phyloP scores from a whole-genome alignment of 1,140 invertebrate genomes.

The Xylocopa sonorina region DNA sequence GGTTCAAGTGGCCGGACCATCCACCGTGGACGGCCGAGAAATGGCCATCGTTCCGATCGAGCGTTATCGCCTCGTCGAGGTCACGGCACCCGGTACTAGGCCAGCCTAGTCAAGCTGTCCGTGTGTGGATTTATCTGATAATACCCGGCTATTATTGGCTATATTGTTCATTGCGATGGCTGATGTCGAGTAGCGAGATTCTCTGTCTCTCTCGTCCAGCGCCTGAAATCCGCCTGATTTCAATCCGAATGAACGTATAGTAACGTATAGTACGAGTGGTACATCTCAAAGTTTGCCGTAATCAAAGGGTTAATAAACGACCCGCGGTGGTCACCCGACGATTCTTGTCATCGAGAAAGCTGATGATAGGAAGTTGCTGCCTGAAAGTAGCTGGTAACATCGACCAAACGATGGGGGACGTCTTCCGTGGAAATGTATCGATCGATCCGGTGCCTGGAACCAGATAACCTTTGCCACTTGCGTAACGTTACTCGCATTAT shows the following conservation, averaged over 20 bases:
- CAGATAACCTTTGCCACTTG: conserved; percentile 49
- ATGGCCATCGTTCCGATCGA: conserved; percentile 49
- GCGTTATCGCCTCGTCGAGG: conserved; percentile 50
- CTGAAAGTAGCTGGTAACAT: neutral
- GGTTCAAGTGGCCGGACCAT: conserved; percentile 44
- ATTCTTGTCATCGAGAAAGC: too few relatives aligned
- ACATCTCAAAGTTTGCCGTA: too few relatives aligned
- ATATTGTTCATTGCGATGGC: conserved; percentile 8
- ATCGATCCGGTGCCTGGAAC: conserved; percentile 40
- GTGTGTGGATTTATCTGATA: conserved; percentile 39
- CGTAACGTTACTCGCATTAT: conserved; percentile 13
- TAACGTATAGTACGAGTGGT: too few relatives aligned
- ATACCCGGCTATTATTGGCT: conserved; percentile 23
- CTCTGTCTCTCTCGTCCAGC: neutral
- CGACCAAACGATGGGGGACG: conserved; percentile 34
- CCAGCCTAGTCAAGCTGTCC: conserved; percentile 17
- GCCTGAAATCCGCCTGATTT: too few relatives aligned
- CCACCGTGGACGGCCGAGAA: conserved; percentile 31
- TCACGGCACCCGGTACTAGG: conserved; percentile 39
- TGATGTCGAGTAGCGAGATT: neutral
- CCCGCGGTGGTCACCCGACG: too few relatives aligned
- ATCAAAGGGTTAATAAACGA: too few relatives aligned
- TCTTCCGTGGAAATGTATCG: conserved; percentile 7
- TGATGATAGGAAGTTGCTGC: neutral
- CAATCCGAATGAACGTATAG: too few relatives aligned